Percentiles rank a stretch among this genome's conserved stretches.
phyloP scores from a whole-genome alignment of 2,888 invertebrate species.

The Eupithecia exiguata region DNA sequence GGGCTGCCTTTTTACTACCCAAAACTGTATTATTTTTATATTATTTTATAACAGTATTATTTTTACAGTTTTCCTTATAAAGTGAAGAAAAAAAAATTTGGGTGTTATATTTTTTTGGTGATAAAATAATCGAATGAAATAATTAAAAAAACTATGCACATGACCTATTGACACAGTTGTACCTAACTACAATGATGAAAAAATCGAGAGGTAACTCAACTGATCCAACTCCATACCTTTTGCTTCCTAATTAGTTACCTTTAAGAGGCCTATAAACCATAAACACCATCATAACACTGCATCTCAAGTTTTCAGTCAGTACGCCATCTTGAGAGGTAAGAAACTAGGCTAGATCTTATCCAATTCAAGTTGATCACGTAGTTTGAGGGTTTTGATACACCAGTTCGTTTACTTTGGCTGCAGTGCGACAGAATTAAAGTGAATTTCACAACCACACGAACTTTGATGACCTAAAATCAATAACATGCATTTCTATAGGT shows the following conservation, averaged over 20 bases:
- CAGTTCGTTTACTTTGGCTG: background rate
- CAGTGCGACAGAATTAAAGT: background rate
- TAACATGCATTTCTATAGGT: background rate
- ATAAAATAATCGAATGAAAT: too few relatives aligned
- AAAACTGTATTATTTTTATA: too few relatives aligned
- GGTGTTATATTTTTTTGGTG: too few relatives aligned
- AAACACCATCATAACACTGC: background rate
- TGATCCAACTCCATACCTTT: background rate
- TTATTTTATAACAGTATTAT: too few relatives aligned
- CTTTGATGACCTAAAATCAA: constrained; percentile 4
- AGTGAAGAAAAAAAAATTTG: too few relatives aligned
- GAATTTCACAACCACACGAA: background rate
- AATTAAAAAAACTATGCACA: too few relatives aligned
- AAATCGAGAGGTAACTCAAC: too few relatives aligned
- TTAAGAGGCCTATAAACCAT: background rate
- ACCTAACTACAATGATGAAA: too few relatives aligned
- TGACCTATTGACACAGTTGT: too few relatives aligned
- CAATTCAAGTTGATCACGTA: background rate
- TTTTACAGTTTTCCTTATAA: too few relatives aligned
- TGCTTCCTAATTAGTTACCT: background rate
- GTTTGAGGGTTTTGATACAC: background rate
- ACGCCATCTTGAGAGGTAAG: background rate
- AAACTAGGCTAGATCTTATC: background rate
- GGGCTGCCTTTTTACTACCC: too few relatives aligned
- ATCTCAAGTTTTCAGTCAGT: background rate